Evolutionary conservation across 1,140 invertebrate genomes (phyloP), one percentile per base, ranked within the genome.

Genomic region (Nymphalis io): DNA sequence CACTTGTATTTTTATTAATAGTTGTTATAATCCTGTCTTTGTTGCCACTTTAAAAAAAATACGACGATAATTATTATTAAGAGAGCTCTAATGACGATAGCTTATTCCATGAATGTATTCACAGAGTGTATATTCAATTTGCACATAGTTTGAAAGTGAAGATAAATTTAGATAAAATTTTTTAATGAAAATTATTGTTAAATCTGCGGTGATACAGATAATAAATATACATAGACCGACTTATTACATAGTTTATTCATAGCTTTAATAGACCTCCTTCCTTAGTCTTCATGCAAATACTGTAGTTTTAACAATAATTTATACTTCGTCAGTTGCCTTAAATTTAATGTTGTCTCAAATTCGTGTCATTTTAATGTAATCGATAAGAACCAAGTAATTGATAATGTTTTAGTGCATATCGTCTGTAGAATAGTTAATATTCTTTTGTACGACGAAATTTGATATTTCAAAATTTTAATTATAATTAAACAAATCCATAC

Each of bases 311-410:
- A 77, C 74, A 75, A 80, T 75, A 74, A 62, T 70, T 71, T 68
- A 67, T 60, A 72, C 64, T 74, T 73, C 59, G 70, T 78, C 72
- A 84, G 80, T 85, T 88, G 85, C 84, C 85, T 88, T 88, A 84
- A 79, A 78, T 84, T 83, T 74, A 78, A 74, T 79, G 27, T 81
- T 70, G 74, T 81, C 79, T 80, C 74, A 81, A 81, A 80, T 82
- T 81, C 70, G 74, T 74, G 79, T 79, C 77, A 80, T 82, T 73
- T 78, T 78, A 76, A 78, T 67, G 64, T 74, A 46, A 66, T 64
- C 16, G 18, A 69, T 76, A 73, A 64, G 72, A 72, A 73, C 61
- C 64, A 73, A 76, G 63, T 73, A 60, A 63, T 18, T 72, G 53
- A 72, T 72, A 70, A 81, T 80, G 80, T 76, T 83, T 78, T 85